Base-by-base conservation (phyloP, 2,797 vertebrate species). In the Peromyscus attwateri region DNA sequence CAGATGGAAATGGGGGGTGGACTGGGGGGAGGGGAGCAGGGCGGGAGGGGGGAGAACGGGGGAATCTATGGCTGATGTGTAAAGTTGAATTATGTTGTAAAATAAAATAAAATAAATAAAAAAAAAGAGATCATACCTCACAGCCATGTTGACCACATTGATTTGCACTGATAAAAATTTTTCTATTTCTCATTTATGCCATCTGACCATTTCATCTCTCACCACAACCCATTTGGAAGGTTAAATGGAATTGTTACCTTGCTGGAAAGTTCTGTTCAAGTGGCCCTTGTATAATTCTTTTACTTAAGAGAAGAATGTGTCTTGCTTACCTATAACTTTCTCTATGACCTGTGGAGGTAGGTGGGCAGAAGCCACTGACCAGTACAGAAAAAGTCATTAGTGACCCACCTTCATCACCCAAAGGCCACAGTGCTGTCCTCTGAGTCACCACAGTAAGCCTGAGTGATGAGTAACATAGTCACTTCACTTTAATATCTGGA, bases 91-190 rank as follows among this genome's bases (percentile, higher is more conserved):
- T n/a, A n/a, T n/a, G n/a, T n/a, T n/a, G n/a, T n/a, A n/a, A n/a
- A n/a, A n/a, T n/a, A n/a, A n/a, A n/a, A n/a, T n/a, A n/a, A n/a
- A n/a, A n/a, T n/a, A n/a, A n/a, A n/a, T n/a, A n/a, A n/a, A n/a
- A n/a, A n/a, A n/a, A n/a, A 96, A 96, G 77, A 27, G 64, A n/a
- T 89, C 55, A 40, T 17, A 43, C 34, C 75, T 93, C 82, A 37
- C 10, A 91, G 81, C 55, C 49, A 87, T 16, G 37, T 3, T 57
- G 64, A 27, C 9, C 60, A 85, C 17, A 40, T 10, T 37, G n/a
- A n/a, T 79, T 94, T 79, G 75, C 27, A 34, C 49, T 13, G 46
- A 71, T 70, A 43, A 94, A 55, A 49, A 37, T 17, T 1, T 64
- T 91, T 91, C 55, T 92, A 0, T 21, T 19, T 87, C 37, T 87